Percentiles rank a stretch among this genome's conserved stretches.
These are phyloP conservation scores for Serripes groenlandicus DNA, from an alignment of 2,888 invertebrate genomes.

Conservation along the genomic window DNA sequence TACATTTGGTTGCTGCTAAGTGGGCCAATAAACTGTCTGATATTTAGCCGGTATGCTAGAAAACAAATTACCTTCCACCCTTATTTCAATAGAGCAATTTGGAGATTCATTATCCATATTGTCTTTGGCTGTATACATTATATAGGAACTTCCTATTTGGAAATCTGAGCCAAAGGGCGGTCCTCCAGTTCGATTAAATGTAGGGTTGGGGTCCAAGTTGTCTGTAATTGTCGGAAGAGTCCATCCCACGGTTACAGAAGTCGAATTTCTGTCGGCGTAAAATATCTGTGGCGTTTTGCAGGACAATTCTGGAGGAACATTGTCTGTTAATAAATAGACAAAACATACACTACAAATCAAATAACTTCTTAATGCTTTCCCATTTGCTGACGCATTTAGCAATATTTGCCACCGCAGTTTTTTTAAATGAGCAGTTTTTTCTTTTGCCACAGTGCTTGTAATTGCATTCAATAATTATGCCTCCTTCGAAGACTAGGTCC, in stretches of 20 bases:
- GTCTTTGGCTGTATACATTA: constrained; percentile 30
- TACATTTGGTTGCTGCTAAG: too few species aligned
- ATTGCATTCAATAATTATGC: too few species aligned
- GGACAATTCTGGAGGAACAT: constrained; percentile 15
- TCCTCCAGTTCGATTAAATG: constrained; percentile 2
- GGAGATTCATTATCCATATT: constrained; percentile 13
- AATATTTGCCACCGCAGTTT: too few species aligned
- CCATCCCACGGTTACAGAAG: constrained; percentile 14
- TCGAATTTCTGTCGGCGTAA: constrained; percentile 15
- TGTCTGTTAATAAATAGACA: too few species aligned
- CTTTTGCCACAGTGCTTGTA: too few species aligned
- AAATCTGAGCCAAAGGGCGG: background rate
- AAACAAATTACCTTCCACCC: constrained; percentile 32
- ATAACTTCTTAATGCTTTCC: too few species aligned
- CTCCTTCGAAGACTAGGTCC: too few species aligned
- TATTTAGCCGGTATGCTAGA: too few species aligned
- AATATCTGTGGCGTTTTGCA: constrained; percentile 28
- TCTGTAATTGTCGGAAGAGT: constrained; percentile 7
- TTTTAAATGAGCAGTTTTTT: too few species aligned
- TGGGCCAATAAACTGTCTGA: too few species aligned
- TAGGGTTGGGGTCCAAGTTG: constrained; percentile 1
- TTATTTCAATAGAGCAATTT: constrained; percentile 28
- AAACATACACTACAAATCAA: too few species aligned
- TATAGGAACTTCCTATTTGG: constrained; percentile 21
- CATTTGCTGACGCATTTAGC: too few species aligned